Evolutionary conservation across 2,797 vertebrate species (phyloP).

Genomic region (Synaphobranchus kaupii): DNA sequence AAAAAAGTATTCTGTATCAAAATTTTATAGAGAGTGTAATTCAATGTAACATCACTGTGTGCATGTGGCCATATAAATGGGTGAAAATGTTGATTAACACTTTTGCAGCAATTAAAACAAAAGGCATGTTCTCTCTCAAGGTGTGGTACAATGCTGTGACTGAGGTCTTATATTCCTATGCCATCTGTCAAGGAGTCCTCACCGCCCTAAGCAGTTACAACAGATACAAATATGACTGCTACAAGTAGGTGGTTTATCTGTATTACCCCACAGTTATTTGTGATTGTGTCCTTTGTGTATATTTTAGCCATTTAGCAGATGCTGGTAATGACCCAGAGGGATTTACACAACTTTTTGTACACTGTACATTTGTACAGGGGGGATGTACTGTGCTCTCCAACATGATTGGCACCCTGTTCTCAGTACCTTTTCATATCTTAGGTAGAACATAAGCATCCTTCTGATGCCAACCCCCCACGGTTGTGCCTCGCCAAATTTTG

Average conservation of each 20-base stretch:
- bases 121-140: slow-evolving; percentile 55
- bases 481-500: no score
- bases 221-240: slow-evolving; percentile 91
- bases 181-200: slow-evolving; percentile 86
- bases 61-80: neutral
- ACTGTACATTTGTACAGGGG: no score
- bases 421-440: no score
- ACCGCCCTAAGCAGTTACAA: slow-evolving; percentile 93
- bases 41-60: neutral
- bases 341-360: no score
- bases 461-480: no score
- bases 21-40: no score
- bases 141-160: slow-evolving; percentile 86
- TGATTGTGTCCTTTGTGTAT: neutral
- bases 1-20: no score
- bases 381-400: no score
- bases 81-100: neutral
- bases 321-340: no score
- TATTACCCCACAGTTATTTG: neutral
- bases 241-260: slow-evolving; percentile 74
- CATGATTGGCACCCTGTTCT: no score
- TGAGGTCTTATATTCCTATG: slow-evolving; percentile 88
- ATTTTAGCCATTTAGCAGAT: neutral
- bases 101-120: neutral
- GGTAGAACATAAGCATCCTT: no score